These are phyloP conservation scores for Pseudomyrmex pallidus DNA, from an alignment of 1,140 invertebrate genomes.

Conservation along the genomic window DNA sequence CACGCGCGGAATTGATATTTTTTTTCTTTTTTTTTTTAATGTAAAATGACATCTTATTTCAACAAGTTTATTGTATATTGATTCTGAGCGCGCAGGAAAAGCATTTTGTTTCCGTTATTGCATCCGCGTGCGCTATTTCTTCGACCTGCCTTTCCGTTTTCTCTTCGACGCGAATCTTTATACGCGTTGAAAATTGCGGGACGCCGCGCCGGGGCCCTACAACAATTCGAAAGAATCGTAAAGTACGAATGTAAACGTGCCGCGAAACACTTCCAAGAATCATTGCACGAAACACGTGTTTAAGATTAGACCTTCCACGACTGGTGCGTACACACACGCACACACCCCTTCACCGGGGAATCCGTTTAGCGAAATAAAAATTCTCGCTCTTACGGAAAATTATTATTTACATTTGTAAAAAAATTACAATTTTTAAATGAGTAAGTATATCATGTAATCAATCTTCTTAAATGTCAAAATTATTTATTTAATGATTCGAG, in stretches of 20 bases:
- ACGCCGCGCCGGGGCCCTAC: conserved; percentile 48
- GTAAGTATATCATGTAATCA: no score
- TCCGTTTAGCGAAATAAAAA: conserved; percentile 19
- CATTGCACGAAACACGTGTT: conserved; percentile 69
- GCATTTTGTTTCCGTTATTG: conserved; percentile 24
- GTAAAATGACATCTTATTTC: background rate
- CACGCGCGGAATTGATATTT: conserved; percentile 76
- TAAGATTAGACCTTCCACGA: conserved; percentile 67
- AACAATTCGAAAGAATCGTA: conserved; percentile 72
- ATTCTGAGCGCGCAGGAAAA: background rate
- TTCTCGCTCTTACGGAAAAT: background rate
- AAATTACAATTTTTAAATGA: no score
- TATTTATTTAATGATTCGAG: no score
- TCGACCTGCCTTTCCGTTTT: background rate
- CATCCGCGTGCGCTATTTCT: background rate
- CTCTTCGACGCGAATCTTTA: conserved; percentile 36
- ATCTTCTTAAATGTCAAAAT: no score
- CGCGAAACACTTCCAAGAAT: conserved; percentile 69
- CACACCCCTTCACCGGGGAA: background rate
- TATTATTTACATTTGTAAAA: background rate
- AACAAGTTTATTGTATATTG: background rate
- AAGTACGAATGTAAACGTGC: conserved; percentile 61
- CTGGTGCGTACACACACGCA: no score
- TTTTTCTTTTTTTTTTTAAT: background rate
- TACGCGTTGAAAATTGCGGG: conserved; percentile 35